These are phyloP conservation scores for Turritopsis dohrnii DNA, from an alignment of 30 jellyfish, hydroid and myxozoan genomes.

Conservation along the genomic window DNA sequence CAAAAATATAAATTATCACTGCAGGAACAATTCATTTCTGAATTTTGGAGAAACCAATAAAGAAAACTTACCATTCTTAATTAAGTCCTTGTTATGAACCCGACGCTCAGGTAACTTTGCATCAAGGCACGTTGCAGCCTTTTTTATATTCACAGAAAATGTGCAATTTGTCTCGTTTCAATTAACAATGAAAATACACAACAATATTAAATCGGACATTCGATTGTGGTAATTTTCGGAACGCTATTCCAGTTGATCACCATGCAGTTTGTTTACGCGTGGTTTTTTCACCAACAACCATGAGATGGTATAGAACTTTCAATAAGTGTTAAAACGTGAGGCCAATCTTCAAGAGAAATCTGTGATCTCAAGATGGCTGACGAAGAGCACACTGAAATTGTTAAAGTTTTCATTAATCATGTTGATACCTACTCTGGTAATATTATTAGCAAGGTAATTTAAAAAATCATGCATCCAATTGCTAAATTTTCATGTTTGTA, in stretches of 20 bases:
- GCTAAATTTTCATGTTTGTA: not conserved
- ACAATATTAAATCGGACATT: not conserved
- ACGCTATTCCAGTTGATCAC: not conserved
- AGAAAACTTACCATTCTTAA: not conserved
- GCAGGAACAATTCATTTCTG: too few species aligned
- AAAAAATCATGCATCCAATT: not conserved
- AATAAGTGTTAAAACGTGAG: not conserved
- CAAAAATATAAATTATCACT: too few species aligned
- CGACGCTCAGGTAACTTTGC: not conserved
- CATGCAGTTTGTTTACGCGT: not conserved
- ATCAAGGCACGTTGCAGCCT: not conserved
- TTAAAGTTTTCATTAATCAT: constrained; percentile 62
- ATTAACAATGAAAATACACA: not conserved
- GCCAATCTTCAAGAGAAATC: not conserved
- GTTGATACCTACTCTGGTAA: constrained; percentile 66
- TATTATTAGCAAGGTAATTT: constrained; percentile 64
- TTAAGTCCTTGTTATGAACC: not conserved
- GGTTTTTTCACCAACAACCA: not conserved
- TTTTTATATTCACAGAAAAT: not conserved
- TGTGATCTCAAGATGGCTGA: constrained; percentile 52
- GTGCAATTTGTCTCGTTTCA: not conserved
- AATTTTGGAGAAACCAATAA: not conserved
- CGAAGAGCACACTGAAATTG: constrained; percentile 26
- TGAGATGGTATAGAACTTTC: not conserved
- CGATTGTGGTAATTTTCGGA: not conserved